These are phyloP conservation scores for Hydrolagus affinis DNA, from an alignment of 2,113 vertebrate species.

Conservation along the genomic window DNA sequence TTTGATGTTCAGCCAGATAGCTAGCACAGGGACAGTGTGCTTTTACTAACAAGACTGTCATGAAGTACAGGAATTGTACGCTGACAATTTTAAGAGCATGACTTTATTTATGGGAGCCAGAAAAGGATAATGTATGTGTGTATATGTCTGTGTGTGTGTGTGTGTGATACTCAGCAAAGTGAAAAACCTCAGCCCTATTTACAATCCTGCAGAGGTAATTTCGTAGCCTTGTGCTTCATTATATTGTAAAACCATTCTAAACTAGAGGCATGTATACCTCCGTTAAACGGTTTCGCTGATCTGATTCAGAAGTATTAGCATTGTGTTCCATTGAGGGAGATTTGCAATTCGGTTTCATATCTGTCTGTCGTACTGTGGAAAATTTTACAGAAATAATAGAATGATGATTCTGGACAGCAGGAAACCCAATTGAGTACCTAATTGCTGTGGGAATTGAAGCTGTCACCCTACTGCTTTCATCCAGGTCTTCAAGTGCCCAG, in stretches of 20 bases:
- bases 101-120: neutral
- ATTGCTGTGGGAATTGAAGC: neutral
- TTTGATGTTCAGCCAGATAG: neutral
- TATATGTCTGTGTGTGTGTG: too few species aligned
- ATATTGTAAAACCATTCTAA: neutral
- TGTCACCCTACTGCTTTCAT: neutral
- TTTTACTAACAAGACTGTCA: neutral
- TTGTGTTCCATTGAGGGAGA: neutral
- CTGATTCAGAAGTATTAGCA: neutral
- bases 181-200: neutral
- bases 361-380: neutral
- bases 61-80: neutral
- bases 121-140: neutral
- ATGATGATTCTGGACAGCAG: neutral
- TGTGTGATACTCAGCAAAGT: neutral
- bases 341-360: constrained; percentile 3
- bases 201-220: neutral
- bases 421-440: neutral
- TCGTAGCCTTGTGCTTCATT: neutral
- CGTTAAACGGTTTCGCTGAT: neutral
- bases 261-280: neutral
- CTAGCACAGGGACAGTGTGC: neutral
- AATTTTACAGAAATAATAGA: neutral
- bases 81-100: neutral
- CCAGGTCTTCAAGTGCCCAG: neutral